Percentiles rank a stretch among this genome's conserved stretches.
Evolutionary conservation across 37 sponge, comb jelly and placozoan species (phyloP).

Genomic region (Hormiphora californensis): DNA sequence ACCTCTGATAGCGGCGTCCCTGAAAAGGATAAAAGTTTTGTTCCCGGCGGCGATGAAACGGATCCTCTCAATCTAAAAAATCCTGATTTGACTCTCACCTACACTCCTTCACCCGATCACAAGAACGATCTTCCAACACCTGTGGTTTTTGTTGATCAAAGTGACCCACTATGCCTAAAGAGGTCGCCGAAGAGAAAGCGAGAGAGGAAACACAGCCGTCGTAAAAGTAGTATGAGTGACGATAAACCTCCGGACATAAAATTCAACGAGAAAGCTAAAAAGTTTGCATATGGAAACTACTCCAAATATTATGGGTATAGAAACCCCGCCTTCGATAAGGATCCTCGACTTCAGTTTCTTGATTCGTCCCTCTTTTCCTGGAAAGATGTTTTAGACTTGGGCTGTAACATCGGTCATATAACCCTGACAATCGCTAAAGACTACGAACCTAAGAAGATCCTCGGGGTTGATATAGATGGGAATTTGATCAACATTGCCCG

Average conservation of each 20-base stretch:
- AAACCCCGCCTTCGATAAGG: slow-evolving; percentile 61
- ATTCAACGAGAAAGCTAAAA: slow-evolving; percentile 45
- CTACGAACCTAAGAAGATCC: slow-evolving; percentile 66
- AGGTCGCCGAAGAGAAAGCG: slow-evolving; percentile 26
- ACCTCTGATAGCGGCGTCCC: not conserved
- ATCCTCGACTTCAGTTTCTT: slow-evolving; percentile 65
- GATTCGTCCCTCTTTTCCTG: slow-evolving; percentile 74
- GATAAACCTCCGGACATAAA: not conserved
- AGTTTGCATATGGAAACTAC: slow-evolving; percentile 87
- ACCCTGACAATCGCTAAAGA: slow-evolving; percentile 77
- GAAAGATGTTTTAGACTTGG: slow-evolving; percentile 88
- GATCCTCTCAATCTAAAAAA: slow-evolving; percentile 48
- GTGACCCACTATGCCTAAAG: slow-evolving; percentile 40
- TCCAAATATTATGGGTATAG: slow-evolving; percentile 95
- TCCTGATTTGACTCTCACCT: slow-evolving; percentile 14
- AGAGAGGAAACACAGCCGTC: slow-evolving; percentile 19
- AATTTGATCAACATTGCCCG: slow-evolving; percentile 73
- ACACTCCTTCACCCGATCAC: slow-evolving; percentile 52
- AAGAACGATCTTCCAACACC: slow-evolving; percentile 25
- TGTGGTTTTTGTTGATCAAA: slow-evolving; percentile 37
- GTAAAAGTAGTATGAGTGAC: slow-evolving; percentile 37
- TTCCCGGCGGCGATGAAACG: slow-evolving; percentile 49
- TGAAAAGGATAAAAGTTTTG: slow-evolving; percentile 20
- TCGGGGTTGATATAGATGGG: slow-evolving; percentile 88
- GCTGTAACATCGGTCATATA: slow-evolving; percentile 93